Conservation (phyloP, 1,140 invertebrate genomes). For the Trichonephila clavipes region DNA sequence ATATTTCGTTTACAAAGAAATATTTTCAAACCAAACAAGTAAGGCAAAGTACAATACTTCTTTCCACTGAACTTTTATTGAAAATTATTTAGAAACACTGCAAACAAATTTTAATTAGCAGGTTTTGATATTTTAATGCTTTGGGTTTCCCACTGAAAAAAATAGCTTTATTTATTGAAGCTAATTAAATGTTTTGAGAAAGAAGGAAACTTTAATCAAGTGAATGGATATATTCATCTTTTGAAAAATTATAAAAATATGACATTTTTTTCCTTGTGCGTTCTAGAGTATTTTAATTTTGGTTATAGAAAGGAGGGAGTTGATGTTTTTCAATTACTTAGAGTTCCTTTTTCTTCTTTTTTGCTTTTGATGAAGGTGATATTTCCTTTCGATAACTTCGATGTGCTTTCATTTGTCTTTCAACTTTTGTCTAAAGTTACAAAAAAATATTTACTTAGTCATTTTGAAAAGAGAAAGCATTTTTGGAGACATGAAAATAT, state of each 20-base stretch:
- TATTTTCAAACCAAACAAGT: background rate
- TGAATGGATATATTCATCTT: slow-evolving; percentile 28
- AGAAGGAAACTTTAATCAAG: slow-evolving; percentile 53
- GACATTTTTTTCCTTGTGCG: background rate
- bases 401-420: background rate
- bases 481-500: background rate
- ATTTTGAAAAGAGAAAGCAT: background rate
- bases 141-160: background rate
- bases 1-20: background rate
- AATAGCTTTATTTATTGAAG: slow-evolving; percentile 2
- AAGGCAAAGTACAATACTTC: background rate
- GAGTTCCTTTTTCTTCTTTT: background rate
- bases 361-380: background rate
- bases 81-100: background rate
- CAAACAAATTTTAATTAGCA: background rate
- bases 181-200: slow-evolving; percentile 50
- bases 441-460: slow-evolving; percentile 24
- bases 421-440: background rate
- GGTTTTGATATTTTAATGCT: background rate
- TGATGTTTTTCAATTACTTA: background rate
- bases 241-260: slow-evolving; percentile 25
- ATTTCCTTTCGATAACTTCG: background rate
- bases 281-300: slow-evolving; percentile 1
- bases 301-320: background rate
- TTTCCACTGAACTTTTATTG: background rate